These are phyloP conservation scores for Gonatopus flavifemur DNA, from an alignment of 1,140 invertebrate species.

Conservation along the genomic window DNA sequence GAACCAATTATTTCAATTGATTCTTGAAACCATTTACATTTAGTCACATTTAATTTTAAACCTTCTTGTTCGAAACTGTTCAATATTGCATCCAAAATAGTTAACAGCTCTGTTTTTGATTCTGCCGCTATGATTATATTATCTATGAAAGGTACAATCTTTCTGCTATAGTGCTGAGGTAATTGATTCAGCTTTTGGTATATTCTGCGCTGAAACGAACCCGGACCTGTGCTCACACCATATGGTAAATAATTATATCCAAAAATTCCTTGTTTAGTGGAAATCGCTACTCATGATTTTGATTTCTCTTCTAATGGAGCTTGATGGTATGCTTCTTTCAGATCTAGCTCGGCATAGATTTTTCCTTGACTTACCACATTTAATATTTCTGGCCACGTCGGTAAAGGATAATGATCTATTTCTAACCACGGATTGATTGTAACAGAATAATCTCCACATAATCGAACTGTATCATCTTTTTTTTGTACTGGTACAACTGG, in stretches of 20 bases:
- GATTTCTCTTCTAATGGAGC: conserved; percentile 35
- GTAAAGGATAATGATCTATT: conserved; percentile 24
- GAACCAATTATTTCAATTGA: no score
- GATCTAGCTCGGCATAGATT: conserved; percentile 51
- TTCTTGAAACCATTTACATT: no score
- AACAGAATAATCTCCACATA: no score
- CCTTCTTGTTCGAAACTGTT: background rate
- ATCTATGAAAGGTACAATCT: conserved; percentile 7
- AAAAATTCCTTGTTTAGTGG: conserved; percentile 15
- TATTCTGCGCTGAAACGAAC: conserved; percentile 15
- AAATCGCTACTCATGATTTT: conserved; percentile 6
- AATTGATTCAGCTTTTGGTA: conserved; percentile 15
- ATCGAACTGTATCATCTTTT: no score
- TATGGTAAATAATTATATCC: conserved; percentile 35
- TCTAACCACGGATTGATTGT: no score
- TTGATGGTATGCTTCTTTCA: conserved; percentile 54
- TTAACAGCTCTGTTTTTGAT: no score
- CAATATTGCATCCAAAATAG: conserved; percentile 3
- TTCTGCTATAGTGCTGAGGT: background rate
- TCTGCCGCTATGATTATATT: no score
- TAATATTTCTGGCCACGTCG: no score
- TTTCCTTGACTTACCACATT: no score
- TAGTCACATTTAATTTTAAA: no score
- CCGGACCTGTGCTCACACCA: conserved; percentile 38
- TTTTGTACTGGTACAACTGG: no score